These are phyloP conservation scores for Pollenia amentaria DNA, from an alignment of 2,888 invertebrate genomes.

Conservation along the genomic window DNA sequence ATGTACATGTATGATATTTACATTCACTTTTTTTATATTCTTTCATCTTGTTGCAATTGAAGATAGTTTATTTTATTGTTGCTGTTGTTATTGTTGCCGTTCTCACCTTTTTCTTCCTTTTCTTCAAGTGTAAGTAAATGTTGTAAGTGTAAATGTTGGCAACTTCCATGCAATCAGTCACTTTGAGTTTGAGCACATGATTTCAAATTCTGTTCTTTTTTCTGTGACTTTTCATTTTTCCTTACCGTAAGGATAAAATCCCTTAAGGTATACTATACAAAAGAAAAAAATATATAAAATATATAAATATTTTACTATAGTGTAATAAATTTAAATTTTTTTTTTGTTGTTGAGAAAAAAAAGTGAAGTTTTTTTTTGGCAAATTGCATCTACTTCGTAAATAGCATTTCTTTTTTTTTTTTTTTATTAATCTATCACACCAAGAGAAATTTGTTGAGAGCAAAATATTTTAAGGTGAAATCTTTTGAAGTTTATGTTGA, in stretches of 20 bases:
- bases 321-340: constrained; percentile 58
- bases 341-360: not conserved
- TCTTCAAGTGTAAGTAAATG: constrained; percentile 37
- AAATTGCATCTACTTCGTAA: constrained; percentile 28
- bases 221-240: constrained; percentile 10
- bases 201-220: constrained; percentile 59
- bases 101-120: not conserved
- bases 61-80: constrained; percentile 49
- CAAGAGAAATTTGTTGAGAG: constrained; percentile 17
- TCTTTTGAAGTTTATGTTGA: not conserved
- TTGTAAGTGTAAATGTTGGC: constrained; percentile 70
- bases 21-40: not conserved
- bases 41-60: constrained; percentile 54
- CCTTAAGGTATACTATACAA: constrained; percentile 79
- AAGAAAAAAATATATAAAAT: constrained; percentile 56
- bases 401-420: not conserved
- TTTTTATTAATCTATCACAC: constrained; percentile 37
- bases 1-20: not conserved
- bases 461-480: not conserved
- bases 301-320: constrained; percentile 62
- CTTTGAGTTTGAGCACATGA: constrained; percentile 76
- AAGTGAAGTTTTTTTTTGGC: constrained; percentile 43
- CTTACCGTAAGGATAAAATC: constrained; percentile 77
- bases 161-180: constrained; percentile 75
- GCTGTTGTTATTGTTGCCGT: not conserved